Evolutionary conservation across 2,888 invertebrate genomes (phyloP).

Genomic region (Liopterus haemorrhoidalis): DNA sequence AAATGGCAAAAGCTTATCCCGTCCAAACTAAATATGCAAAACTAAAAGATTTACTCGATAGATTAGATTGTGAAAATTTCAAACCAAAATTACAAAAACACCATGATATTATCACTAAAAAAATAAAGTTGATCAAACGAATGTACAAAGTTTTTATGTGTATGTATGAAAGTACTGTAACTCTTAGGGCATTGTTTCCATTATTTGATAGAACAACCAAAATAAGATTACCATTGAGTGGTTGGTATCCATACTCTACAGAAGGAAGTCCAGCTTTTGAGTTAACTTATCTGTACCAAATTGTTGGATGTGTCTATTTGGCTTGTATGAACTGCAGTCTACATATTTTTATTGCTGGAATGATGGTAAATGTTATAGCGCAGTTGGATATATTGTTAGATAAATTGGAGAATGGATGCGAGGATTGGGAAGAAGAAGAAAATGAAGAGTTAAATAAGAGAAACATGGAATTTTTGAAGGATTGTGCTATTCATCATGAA

Average conservation of each 20-base stretch:
- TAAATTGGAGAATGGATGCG: slow-evolving; percentile 4
- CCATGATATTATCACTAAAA: slow-evolving; percentile 5
- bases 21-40: slow-evolving; percentile 10
- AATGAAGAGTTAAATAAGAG: too few relatives aligned
- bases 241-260: slow-evolving; percentile 21
- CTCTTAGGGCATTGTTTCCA: slow-evolving; percentile 19
- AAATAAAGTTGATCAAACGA: slow-evolving; percentile 3
- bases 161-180: slow-evolving; percentile 8
- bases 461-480: slow-evolving; percentile 8
- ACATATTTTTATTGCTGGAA: slow-evolving; percentile 1
- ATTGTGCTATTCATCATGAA: slow-evolving; percentile 15
- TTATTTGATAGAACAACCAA: slow-evolving; percentile 9
- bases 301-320: neutral
- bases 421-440: neutral
- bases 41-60: slow-evolving; percentile 11
- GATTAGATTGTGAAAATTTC: slow-evolving; percentile 12
- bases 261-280: slow-evolving; percentile 5
- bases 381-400: slow-evolving; percentile 9
- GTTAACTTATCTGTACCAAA: slow-evolving; percentile 8
- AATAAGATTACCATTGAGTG: slow-evolving; percentile 11
- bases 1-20: slow-evolving; percentile 10
- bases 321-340: slow-evolving; percentile 7
- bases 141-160: slow-evolving; percentile 6
- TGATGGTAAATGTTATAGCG: slow-evolving; percentile 6
- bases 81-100: slow-evolving; percentile 13